Conservation (phyloP, 2,797 vertebrate genomes). For the Coregonus suidteri region DNA sequence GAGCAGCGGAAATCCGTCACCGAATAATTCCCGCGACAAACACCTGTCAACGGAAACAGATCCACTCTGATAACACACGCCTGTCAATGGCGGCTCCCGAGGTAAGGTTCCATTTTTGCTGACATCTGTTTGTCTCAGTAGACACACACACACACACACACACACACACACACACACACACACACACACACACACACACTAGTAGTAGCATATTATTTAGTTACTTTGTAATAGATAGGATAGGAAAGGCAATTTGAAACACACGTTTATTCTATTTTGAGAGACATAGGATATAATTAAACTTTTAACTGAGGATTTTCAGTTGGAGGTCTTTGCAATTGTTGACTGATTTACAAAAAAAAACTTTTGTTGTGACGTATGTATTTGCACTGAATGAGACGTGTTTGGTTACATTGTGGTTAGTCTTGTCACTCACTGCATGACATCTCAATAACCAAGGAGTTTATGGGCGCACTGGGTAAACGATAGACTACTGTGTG, state of each 20-base stretch:
- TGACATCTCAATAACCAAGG: neutral
- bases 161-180: neutral
- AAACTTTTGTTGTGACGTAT: too few relatives aligned
- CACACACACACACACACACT: neutral
- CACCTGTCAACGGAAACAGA: slow-evolving; percentile 29
- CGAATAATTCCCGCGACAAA: slow-evolving; percentile 26
- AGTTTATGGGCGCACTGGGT: neutral
- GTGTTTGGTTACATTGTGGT: slow-evolving; percentile 1
- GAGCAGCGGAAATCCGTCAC: slow-evolving; percentile 25
- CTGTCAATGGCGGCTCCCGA: slow-evolving; percentile 23
- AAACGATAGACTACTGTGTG: neutral
- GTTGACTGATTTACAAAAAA: too few relatives aligned
- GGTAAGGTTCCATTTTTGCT: neutral
- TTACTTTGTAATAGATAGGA: neutral
- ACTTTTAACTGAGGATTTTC: neutral
- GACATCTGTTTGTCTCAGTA: neutral
- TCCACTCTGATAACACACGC: slow-evolving; percentile 21
- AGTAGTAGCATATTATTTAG: neutral
- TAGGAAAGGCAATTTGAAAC: neutral
- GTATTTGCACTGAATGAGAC: neutral
- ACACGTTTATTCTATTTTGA: neutral
- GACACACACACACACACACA: neutral
- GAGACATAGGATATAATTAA: neutral
- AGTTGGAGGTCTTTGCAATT: neutral
- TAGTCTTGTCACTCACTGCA: neutral